phyloP scores from a whole-genome alignment of 1,140 invertebrate species.

The roundworm (Caenorhabditis elegans) region WBcel235 BX284603.4:9514501-9515000 shows the following conservation, averaged over 20 bases:
- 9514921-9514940: too few relatives aligned
- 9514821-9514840: not conserved
- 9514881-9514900: too few relatives aligned
- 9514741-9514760: not conserved
- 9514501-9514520: not conserved
- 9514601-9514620: not conserved
- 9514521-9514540: not conserved
- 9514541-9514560: not conserved
- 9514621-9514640: not conserved
- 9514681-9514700: not conserved
- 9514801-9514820: not conserved
- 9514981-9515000: not conserved
- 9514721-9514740: not conserved
- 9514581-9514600: not conserved
- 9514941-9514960: too few relatives aligned
- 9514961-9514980: too few relatives aligned
- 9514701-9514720: not conserved
- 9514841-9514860: constrained; percentile 8
- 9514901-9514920: too few relatives aligned
- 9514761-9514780: not conserved
- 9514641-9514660: not conserved
- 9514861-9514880: not conserved
- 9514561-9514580: too few relatives aligned
- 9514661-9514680: not conserved
- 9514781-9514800: not conserved